A percentile compares a stretch with the other conserved stretches of the same genome.
Evolutionary conservation across 2,797 vertebrate genomes (phyloP).

Genomic region (Intellagama lesueurii): DNA sequence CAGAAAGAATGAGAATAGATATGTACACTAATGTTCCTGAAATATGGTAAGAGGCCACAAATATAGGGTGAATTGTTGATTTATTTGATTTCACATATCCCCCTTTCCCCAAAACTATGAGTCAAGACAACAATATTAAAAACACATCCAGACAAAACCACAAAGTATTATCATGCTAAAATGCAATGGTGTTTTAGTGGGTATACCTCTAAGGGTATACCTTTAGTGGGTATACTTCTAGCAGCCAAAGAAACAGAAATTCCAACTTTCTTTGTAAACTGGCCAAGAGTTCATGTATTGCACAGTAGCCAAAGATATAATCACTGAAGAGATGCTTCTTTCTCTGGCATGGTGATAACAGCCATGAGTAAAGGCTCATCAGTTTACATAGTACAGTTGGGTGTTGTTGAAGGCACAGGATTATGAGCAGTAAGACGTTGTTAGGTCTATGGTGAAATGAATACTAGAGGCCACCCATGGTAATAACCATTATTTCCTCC

Average conservation of each 20-base stretch:
- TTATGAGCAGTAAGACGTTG: not conserved
- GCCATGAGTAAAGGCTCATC: not conserved
- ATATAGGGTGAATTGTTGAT: not conserved
- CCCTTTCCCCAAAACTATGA: not conserved
- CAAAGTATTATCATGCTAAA: too few relatives aligned
- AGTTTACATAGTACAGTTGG: not conserved
- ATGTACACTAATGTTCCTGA: not conserved
- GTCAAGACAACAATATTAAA: not conserved
- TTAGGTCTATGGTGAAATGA: not conserved
- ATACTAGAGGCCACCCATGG: not conserved
- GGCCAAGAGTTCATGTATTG: not conserved
- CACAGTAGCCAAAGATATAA: not conserved
- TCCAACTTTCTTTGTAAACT: not conserved
- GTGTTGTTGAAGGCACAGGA: not conserved
- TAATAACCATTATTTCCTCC: not conserved
- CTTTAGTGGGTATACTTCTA: too few relatives aligned
- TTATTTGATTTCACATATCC: not conserved
- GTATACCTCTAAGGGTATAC: too few relatives aligned
- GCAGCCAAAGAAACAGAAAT: not conserved
- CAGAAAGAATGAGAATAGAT: too few relatives aligned
- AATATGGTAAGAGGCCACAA: not conserved
- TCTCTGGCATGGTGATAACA: not conserved
- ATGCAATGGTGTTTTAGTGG: too few relatives aligned
- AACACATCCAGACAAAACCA: not conserved
- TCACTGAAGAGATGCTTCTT: not conserved